Percentiles rank a stretch among this genome's conserved stretches.
phyloP scores from a whole-genome alignment of 2,113 vertebrate genomes.

The Trematomus loennbergii region DNA sequence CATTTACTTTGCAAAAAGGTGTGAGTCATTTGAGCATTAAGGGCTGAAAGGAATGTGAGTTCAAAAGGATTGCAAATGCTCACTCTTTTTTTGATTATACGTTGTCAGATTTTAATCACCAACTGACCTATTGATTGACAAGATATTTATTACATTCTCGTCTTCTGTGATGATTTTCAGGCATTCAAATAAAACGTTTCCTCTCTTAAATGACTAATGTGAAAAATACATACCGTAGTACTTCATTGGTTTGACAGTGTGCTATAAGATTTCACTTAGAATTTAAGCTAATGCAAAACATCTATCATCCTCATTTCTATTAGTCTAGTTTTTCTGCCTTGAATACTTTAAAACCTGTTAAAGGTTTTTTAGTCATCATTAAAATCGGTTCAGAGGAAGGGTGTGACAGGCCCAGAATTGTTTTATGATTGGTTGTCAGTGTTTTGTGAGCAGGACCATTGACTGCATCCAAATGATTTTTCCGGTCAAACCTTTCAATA shows the following conservation, averaged over 20 bases:
- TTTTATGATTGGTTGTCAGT: background rate
- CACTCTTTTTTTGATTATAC: background rate
- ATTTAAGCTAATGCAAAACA: background rate
- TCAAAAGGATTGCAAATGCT: background rate
- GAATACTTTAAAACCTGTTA: background rate
- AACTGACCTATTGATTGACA: background rate
- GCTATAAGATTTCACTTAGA: background rate
- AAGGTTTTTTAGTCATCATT: too few species aligned
- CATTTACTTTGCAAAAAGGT: background rate
- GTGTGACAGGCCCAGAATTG: background rate
- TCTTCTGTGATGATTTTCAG: background rate
- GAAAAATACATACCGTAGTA: background rate
- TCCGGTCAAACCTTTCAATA: background rate
- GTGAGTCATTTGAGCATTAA: slow-evolving; percentile 5
- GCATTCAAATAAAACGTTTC: background rate
- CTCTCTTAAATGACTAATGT: background rate
- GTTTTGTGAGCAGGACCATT: background rate
- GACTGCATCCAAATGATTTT: background rate
- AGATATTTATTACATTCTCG: background rate
- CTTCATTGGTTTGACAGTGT: background rate
- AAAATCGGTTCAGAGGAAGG: background rate
- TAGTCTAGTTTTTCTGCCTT: background rate
- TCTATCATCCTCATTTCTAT: slow-evolving; percentile 1
- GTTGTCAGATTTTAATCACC: background rate
- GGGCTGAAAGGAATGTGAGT: background rate